Base-by-base conservation (phyloP, 2,113 vertebrate genomes). In the Raja brachyura region DNA sequence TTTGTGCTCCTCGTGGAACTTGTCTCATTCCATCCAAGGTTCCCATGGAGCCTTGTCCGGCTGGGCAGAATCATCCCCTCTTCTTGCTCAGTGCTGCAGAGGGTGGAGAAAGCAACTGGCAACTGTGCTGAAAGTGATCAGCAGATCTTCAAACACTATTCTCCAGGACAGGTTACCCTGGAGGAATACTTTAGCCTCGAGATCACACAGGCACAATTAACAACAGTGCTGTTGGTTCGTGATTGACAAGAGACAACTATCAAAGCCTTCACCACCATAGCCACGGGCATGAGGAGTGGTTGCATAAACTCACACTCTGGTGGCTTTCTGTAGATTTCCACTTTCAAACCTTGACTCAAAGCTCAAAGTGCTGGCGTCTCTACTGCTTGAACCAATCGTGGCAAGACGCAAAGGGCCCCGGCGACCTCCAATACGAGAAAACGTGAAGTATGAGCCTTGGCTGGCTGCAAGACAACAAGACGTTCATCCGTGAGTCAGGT, bases 301-400 rank as follows among this genome's bases (percentile, higher is more conserved):
- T 22, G 28, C 48, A 48, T 11, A 9, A 22, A 39, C 97, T 97
- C 94, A 99, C 98, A 98, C 97, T 90, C 33, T 70, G 20, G 68
- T 48, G 31, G 66, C 88, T 73, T 88, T 90, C 59, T 93, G 78
- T 83, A 99, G 97, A 94, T 99, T 99, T 31, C 98, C 98, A 0
- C 98, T 98, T 95, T 99, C 98, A 73, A 99, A 99, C 90, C 97
- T 96, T 0, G 98, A 99, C 93, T 99, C 98, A 0, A 99, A 99
- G 85, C 97, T 95, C 28, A 99, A 95, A 0, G 94, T 96, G 0
- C 95, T 93, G 79, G 97, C 96, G 31, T 96, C 94, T 3, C 96
- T 95, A 6, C 95, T 93, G 54, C 93, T 85, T 48, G 96, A 78
- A 59, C 25, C 78, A 9, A 54, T n/a, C 28, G 14, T 66, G 11